Base-by-base conservation (phyloP, 1,140 invertebrate genomes). In the Sesamia nonagrioides region DNA sequence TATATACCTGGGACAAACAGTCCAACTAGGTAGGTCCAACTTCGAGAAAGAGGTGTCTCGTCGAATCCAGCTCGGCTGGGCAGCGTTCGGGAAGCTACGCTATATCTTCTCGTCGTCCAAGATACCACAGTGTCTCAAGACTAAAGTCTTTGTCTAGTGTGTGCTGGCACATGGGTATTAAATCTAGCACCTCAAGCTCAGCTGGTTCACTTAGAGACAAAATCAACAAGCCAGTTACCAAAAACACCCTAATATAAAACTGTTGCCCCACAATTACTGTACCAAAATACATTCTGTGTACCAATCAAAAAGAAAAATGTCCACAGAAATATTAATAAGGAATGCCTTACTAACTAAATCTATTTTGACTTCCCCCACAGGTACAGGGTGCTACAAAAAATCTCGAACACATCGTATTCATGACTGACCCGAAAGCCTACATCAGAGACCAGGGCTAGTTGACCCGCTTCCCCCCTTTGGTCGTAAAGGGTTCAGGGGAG, bases 381-480 rank as follows among this genome's bases (percentile, higher is more conserved):
- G 72, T 60, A 72, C 8, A 17, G 9, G 35, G 33, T 17, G 74
- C 54, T 45, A 63, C 54, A 52, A 69, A 82, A 85, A 84, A 71
- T 56, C 73, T 79, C 73, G 54, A 77, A 74, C 58, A 79, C 75
- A 80, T 80, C 72, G 37, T 48, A 75, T 81, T 75, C 74, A 78
- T 66, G 56, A 76, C 77, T 82, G 82, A 84, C 84, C 82, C 77
- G 58, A 84, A 84, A 80, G 80, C 82, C 82, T 82, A 82, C 61
- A 82, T 82, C 68, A 50, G 4, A 17, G 17, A 68, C 80, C 82
- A 80, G 71, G 27, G 17, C 80, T 72, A 81, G 15, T 35, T 78
- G 84, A 77, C 15, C 83, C 61, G 15, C 50, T 50, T 6, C 18
- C 35, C 79, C 68, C 33, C 48, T 27, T 52, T 63, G 8, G 33